Conservation (phyloP, 2,888 invertebrate species). For the Orchestes rusci region DNA sequence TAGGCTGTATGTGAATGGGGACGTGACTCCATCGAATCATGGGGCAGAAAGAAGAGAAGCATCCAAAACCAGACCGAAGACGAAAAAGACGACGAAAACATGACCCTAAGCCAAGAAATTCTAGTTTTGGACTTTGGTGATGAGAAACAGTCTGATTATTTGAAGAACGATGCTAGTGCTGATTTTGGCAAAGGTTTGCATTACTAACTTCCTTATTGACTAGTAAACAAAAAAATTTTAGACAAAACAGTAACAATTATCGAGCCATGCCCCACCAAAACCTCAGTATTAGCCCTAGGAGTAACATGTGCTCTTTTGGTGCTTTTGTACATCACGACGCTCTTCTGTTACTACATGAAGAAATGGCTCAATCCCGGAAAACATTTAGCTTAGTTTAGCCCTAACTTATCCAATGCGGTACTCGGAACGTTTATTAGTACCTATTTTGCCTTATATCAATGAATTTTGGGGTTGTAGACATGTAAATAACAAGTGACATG, state of each 20-base stretch:
- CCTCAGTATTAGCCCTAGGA: slow-evolving; percentile 82
- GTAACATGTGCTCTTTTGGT: slow-evolving; percentile 86
- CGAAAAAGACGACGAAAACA: slow-evolving; percentile 63
- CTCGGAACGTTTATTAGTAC: too few relatives aligned
- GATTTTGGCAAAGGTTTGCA: slow-evolving; percentile 63
- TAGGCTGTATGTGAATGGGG: slow-evolving; percentile 89
- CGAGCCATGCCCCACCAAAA: slow-evolving; percentile 87
- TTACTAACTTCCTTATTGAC: too few relatives aligned
- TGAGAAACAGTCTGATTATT: slow-evolving; percentile 75
- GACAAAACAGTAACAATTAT: slow-evolving; percentile 86
- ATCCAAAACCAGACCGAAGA: slow-evolving; percentile 56
- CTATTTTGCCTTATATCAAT: too few relatives aligned
- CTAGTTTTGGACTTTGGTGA: slow-evolving; percentile 89
- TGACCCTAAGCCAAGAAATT: slow-evolving; percentile 93
- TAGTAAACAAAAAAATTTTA: slow-evolving; percentile 44
- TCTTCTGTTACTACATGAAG: slow-evolving; percentile 90
- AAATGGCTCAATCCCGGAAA: slow-evolving; percentile 84
- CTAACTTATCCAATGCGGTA: too few relatives aligned
- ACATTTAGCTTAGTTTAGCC: slow-evolving; percentile 53
- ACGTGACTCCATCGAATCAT: slow-evolving; percentile 81
- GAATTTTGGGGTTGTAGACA: slow-evolving; percentile 14
- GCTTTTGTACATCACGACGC: slow-evolving; percentile 81
- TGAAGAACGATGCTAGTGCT: slow-evolving; percentile 67
- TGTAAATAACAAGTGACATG: slow-evolving; percentile 10
- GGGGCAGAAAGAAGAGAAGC: slow-evolving; percentile 84